A percentile compares a stretch with the other conserved stretches of the same genome.
These are phyloP conservation scores for Acleris laterana DNA, from an alignment of 2,888 invertebrate species.

Conservation along the genomic window DNA sequence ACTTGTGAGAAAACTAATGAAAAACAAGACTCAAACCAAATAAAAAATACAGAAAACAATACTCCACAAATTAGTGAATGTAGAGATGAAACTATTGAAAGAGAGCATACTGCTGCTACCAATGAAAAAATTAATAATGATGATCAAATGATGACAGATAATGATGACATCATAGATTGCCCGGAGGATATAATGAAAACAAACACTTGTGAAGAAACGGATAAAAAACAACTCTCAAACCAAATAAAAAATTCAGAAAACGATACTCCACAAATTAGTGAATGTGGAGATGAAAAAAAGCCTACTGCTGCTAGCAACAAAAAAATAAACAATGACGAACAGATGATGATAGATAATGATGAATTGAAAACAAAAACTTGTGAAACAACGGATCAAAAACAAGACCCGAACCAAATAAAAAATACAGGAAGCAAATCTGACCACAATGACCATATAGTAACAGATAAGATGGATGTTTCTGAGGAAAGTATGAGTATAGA, in stretches of 20 bases:
- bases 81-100: too few species aligned
- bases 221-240: conserved; percentile 9
- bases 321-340: too few species aligned
- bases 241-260: background rate
- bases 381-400: conserved; percentile 10
- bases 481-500: conserved; percentile 3
- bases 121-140: too few species aligned
- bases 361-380: conserved; percentile 9
- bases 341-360: too few species aligned
- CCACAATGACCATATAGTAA: background rate
- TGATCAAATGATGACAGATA: too few species aligned
- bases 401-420: background rate
- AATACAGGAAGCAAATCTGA: background rate
- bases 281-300: too few species aligned
- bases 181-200: conserved; percentile 10
- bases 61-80: too few species aligned
- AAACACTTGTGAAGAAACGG: conserved; percentile 1
- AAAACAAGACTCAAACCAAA: conserved; percentile 4
- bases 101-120: too few species aligned
- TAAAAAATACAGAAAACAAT: background rate
- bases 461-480: background rate
- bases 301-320: too few species aligned
- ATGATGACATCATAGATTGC: too few species aligned
- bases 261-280: too few species aligned
- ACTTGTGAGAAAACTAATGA: conserved; percentile 6